Percentiles rank a stretch among this genome's conserved stretches.
Evolutionary conservation across 2,113 vertebrate genomes (phyloP).

Genomic region (Columba janthina): DNA sequence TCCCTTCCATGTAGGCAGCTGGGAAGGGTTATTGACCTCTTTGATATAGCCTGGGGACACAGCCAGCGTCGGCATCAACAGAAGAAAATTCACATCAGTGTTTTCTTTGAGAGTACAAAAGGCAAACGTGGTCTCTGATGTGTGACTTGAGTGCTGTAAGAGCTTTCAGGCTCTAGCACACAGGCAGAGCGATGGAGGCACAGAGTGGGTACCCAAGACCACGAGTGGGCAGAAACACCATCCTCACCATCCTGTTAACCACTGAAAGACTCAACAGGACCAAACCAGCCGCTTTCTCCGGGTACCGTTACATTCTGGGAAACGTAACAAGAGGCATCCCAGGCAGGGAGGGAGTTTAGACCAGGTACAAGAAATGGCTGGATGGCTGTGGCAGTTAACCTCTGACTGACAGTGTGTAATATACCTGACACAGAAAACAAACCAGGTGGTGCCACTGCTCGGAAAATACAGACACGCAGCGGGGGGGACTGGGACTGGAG

Average conservation of each 20-base stretch:
- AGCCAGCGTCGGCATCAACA: conserved; percentile 38
- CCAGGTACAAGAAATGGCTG: neutral
- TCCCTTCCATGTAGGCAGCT: conserved; percentile 1
- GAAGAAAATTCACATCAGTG: conserved; percentile 34
- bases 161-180: neutral
- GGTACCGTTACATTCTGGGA: neutral
- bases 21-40: conserved; percentile 26
- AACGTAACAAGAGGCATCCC: neutral
- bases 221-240: neutral
- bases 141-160: neutral
- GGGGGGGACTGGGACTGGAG: neutral
- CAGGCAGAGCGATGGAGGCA: neutral
- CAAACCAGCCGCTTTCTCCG: neutral
- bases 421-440: conserved; percentile 63
- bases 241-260: neutral
- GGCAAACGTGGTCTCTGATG: neutral
- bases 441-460: conserved; percentile 49
- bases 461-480: neutral
- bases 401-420: conserved; percentile 49
- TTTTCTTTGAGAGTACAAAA: conserved; percentile 7
- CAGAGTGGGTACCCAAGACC: neutral
- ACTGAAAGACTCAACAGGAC: neutral
- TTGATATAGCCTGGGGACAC: conserved; percentile 18
- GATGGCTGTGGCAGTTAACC: conserved; percentile 33
- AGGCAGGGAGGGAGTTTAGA: neutral